phyloP scores from a whole-genome alignment of 53 echinoderm and acorn worm species.

The Actinopyga echinites region DNA sequence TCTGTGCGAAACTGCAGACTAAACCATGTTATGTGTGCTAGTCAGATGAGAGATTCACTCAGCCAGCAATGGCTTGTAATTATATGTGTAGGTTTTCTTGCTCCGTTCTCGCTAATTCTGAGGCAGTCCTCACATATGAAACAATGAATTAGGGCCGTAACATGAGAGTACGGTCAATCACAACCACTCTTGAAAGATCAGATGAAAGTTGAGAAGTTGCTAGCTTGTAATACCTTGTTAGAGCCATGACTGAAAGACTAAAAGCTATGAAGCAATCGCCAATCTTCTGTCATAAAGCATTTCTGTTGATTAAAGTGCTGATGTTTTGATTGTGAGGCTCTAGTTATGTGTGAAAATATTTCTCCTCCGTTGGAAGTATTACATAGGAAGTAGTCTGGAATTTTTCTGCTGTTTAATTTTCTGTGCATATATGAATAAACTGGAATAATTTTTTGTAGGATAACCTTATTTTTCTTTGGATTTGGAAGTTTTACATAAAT shows the following conservation, averaged over 20 bases:
- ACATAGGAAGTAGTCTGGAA: too few relatives aligned
- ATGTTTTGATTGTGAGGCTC: too few relatives aligned
- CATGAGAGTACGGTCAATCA: conserved; percentile 28
- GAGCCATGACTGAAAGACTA: conserved; percentile 5
- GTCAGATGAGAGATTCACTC: neutral
- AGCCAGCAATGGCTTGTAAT: conserved; percentile 18
- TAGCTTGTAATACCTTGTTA: conserved; percentile 4
- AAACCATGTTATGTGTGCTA: neutral
- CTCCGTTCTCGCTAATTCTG: neutral
- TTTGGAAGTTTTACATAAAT: too few relatives aligned
- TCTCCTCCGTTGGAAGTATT: too few relatives aligned
- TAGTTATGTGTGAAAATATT: too few relatives aligned
- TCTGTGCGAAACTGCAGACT: neutral
- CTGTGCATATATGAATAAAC: too few relatives aligned
- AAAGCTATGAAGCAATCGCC: too few relatives aligned
- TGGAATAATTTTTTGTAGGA: too few relatives aligned
- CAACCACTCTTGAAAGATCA: neutral
- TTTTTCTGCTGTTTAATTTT: too few relatives aligned
- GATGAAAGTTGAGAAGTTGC: conserved; percentile 30
- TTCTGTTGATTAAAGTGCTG: too few relatives aligned
- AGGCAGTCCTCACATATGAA: conserved; percentile 14
- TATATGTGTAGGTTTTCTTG: conserved; percentile 16
- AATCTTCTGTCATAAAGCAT: too few relatives aligned
- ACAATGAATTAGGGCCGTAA: conserved; percentile 20
- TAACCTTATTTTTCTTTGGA: too few relatives aligned